Base-by-base conservation (phyloP, 2,797 vertebrate species). In the Heterohyrax brucei region DNA sequence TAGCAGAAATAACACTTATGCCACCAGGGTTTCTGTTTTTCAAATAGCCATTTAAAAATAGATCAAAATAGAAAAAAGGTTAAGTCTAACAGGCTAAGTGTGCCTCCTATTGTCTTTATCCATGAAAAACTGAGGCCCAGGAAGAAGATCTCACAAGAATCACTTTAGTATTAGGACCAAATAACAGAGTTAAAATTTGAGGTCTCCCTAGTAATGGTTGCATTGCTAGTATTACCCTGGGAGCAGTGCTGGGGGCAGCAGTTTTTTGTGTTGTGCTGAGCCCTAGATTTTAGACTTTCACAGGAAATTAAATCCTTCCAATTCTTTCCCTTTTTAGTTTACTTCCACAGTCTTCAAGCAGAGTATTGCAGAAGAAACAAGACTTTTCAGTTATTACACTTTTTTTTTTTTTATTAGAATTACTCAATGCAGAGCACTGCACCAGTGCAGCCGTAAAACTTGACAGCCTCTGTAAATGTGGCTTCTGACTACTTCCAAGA, bases 251-350 rank as follows among this genome's bases (percentile, higher is more conserved):
- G 28, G 18, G 28, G 12, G 53, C 48, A 85, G 19, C 33, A 48
- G 19, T 30, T 72, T 94, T 77, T 96, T 95, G 61, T 87, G 19
- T 26, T 64, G 44, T 77, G 33, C n/a, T 18, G 39, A 46, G 22
- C 53, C 30, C 28, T 53, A 76, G 66, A 30, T 81, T 93, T 78
- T 53, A 81, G 92, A 56, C 73, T 75, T 5, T 82, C 19, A 44
- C 9, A 91, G n/a, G 33, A 92, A 90, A 80, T 53, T 19, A 88
- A 91, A 64, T 94, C 5, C 13, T 61, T 70, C 12, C 7, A 68
- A 33, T 89, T 53, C 19, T 91, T 95, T 77, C 46, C 39, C 10
- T 95, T 89, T 75, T 78, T 33, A 91, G 24, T 66, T 76, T 62
- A 44, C n/a, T 89, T 93, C 24, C 79, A 30, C 56, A 70, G n/a